A percentile compares a stretch with the other conserved stretches of the same genome.
Conservation (phyloP, 2,113 vertebrate genomes). For the Phaethornis superciliosus region DNA sequence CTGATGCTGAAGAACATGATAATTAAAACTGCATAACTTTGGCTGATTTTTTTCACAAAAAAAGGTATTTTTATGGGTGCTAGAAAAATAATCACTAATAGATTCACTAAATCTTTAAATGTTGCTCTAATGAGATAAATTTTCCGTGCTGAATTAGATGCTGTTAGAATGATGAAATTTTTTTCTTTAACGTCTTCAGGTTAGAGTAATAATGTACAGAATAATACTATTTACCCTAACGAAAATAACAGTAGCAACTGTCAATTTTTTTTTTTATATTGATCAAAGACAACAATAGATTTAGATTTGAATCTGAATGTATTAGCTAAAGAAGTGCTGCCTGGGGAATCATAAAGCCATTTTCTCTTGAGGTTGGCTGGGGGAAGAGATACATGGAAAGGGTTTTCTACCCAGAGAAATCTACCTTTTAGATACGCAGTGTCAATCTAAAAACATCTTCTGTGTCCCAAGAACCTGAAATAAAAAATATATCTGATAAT, state of each 20-base stretch:
- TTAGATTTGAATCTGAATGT: background rate
- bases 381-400: background rate
- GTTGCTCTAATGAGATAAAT: background rate
- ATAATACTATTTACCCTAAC: background rate
- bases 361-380: background rate
- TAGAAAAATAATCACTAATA: constrained; percentile 23
- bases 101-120: constrained; percentile 34
- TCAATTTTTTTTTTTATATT: background rate
- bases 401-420: background rate
- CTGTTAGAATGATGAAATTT: background rate
- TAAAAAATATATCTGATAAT: background rate
- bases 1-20: constrained; percentile 8
- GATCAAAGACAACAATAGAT: background rate
- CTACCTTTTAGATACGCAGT: background rate
- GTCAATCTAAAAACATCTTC: background rate
- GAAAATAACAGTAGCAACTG: background rate
- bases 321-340: background rate
- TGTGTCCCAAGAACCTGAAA: background rate
- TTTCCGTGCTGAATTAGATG: background rate
- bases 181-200: background rate
- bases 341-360: background rate
- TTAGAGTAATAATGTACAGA: background rate
- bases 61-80: background rate
- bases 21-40: constrained; percentile 20
- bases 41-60: background rate